Conservation (phyloP, 2,113 vertebrate genomes). For the Thalassarche chlororhynchos region DNA sequence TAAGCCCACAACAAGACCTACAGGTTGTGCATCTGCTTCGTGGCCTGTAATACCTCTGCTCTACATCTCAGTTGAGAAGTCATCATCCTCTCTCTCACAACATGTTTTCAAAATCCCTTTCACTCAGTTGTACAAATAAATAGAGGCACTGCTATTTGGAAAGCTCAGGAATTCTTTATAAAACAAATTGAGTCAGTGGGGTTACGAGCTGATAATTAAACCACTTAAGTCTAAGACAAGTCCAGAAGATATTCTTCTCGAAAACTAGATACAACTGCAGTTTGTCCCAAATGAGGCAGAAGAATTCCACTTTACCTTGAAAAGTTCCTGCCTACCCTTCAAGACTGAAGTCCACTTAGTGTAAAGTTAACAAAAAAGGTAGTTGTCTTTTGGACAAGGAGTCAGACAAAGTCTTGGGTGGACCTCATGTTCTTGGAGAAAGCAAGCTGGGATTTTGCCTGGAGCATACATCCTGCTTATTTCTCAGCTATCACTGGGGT, state of each 20-base stretch:
- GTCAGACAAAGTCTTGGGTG: background rate
- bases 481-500: background rate
- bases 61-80: background rate
- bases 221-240: background rate
- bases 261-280: background rate
- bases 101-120: background rate
- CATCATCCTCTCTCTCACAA: background rate
- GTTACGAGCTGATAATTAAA: background rate
- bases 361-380: background rate
- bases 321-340: background rate
- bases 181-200: background rate
- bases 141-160: background rate
- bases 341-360: accelerated
- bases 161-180: background rate
- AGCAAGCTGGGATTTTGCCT: background rate
- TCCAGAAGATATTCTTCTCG: background rate
- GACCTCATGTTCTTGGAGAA: background rate
- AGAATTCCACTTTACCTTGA: background rate
- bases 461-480: background rate
- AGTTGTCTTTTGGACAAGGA: background rate
- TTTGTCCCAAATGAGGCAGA: background rate
- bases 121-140: background rate
- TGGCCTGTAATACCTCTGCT: background rate
- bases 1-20: background rate
- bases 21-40: background rate